Base-by-base conservation (phyloP, 2,113 vertebrate species). In the Galeopterus variegatus region DNA sequence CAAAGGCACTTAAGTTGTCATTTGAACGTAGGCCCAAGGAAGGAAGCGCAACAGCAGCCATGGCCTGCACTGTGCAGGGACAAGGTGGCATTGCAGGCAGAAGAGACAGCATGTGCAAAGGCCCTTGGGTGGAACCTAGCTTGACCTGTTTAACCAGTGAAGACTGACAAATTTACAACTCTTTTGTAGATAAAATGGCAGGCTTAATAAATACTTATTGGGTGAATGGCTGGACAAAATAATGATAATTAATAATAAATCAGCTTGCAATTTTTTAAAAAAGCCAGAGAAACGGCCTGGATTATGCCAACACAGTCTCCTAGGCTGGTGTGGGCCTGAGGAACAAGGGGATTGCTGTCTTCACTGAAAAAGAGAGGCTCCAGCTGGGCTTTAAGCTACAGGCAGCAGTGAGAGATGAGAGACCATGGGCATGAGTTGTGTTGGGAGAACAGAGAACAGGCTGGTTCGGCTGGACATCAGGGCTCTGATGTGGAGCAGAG, bases 201-300 rank as follows among this genome's bases (percentile, higher is more conserved):
- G 52, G 33, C 36, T 56, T 79, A n/a, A 79, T 73, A 92, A 82
- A 26, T n/a, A 60, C n/a, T 81, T 90, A 73, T 21, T 48, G 48
- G 79, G 67, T 56, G 45, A 65, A 56, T 24, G 24, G 19, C 81
- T 82, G 33, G n/a, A 73, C 65, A 75, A 80, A 93, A 95, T 90
- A 81, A 80, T 72, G 41, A 17, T 64, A 58, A 45, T 54, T 77
- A 85, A 86, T 85, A 91, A 87, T 56, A 56, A 23, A 21, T 88
- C 67, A 77, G 28, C 17, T 5, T 50, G 60, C 36, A 58, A 18
- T 75, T 73, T 72, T 65, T 31, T 36, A 5, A 67, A 79, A 19
- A 54, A 54, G 28, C n/a, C 28, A 83, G 52, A 83, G 77, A 87
- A 87, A 79, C 41, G 48, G n/a, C 23, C 77, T 54, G 33, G 6